These are phyloP conservation scores for Vanacampus margaritifer DNA, from an alignment of 2,113 vertebrate species.

Conservation along the genomic window DNA sequence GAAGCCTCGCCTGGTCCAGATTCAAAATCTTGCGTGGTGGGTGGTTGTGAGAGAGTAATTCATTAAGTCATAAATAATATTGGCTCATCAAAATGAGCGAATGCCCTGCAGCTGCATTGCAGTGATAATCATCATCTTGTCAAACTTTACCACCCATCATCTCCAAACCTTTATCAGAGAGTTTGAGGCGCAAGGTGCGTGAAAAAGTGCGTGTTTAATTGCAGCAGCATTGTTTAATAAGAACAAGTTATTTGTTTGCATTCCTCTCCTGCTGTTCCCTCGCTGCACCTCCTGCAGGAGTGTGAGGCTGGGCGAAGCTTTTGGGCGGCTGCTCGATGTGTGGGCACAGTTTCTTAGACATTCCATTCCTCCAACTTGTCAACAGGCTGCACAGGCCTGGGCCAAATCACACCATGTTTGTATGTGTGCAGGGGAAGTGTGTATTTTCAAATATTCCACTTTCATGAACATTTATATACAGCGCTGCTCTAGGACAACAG, in stretches of 20 bases:
- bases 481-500: conserved; percentile 17
- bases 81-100: conserved; percentile 42
- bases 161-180: conserved; percentile 23
- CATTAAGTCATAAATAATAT: conserved; percentile 56
- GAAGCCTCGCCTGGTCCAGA: conserved; percentile 26
- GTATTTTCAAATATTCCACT: conserved; percentile 41
- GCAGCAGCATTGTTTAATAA: conserved; percentile 63
- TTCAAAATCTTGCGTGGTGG: conserved; percentile 21
- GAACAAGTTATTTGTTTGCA: conserved; percentile 67
- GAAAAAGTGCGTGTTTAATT: conserved; percentile 55
- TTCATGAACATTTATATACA: conserved; percentile 48
- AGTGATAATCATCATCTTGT: conserved; percentile 51
- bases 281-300: conserved; percentile 42
- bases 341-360: conserved; percentile 54
- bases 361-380: conserved; percentile 47
- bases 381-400: conserved; percentile 48
- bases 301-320: conserved; percentile 29
- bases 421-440: conserved; percentile 16
- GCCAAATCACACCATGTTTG: conserved; percentile 44
- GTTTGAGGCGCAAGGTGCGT: conserved; percentile 29
- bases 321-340: conserved; percentile 48
- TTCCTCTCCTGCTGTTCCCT: conserved; percentile 72
- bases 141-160: conserved; percentile 48
- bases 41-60: conserved; percentile 63
- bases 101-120: conserved; percentile 30